Evolutionary conservation across 1,140 invertebrate species (phyloP), one percentile per base, ranked within the genome.

Genomic region (Agraylea sexmaculata): DNA sequence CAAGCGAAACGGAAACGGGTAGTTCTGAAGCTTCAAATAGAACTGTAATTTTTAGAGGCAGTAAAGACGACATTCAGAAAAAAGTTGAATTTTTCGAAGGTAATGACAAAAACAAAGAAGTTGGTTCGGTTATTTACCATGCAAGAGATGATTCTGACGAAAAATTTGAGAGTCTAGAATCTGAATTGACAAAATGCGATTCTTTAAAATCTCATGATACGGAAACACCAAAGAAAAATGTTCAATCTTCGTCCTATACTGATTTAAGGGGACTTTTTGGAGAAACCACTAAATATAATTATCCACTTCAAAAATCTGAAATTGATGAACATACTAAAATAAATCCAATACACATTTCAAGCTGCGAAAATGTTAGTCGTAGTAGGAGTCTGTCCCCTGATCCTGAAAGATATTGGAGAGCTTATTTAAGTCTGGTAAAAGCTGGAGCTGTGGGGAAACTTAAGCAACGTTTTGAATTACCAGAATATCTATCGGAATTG

Each of bases 71-170:
- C 37, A 74, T 84, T 1, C 70, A 71, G 30, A 71, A 74, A 40
- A 86, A 83, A 58, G 79, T 87, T 2, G 75, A 85, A 53, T 86
- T 81, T 59, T 87, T 84, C 52, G 83, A 86, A 57, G 77, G 73
- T 11, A 74, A 74, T 0, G 60, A 68, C 31, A 58, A 59, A 19
- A 53, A 61, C 11, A 58, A 64, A 28, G 51, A 57, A 4, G 50
- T 53, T 21, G 53, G 60, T 10, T 68, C 66, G 20, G 69, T 66
- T 11, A 58, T 73, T 35, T 71, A 74, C 50, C 71, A 69, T 42
- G 62, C 70, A 0, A 66, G 66, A 40, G 73, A 74, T 46, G 64
- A 59, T 47, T 66, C 64, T 10, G 67, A 66, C 19, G 64, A 69
- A 50, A 59, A 52, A 45, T 53, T 49, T 6, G 50, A 56, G 32